Conservation (phyloP, 2,888 invertebrate species). For the Lepetodrilus schrolli region DNA sequence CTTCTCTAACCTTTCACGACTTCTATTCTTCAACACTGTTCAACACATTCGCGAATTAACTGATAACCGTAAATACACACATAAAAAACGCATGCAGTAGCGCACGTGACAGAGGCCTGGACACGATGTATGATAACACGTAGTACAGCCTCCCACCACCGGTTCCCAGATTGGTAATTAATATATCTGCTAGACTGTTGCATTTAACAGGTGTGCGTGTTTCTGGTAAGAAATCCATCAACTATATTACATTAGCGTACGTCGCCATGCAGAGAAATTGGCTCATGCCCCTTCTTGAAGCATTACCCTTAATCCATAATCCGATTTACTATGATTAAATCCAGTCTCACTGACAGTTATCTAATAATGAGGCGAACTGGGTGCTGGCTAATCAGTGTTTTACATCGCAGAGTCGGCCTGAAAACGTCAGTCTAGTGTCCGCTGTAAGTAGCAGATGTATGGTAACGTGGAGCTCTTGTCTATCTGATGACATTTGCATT, state of each 20-base stretch:
- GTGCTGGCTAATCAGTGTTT: background rate
- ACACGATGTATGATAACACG: background rate
- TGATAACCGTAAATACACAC: background rate
- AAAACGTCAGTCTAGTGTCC: background rate
- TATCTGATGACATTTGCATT: too few relatives aligned
- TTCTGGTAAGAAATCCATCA: constrained; percentile 21
- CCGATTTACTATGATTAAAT: constrained; percentile 21
- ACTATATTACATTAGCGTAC: background rate
- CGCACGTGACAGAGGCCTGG: too few relatives aligned
- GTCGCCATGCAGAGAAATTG: constrained; percentile 12
- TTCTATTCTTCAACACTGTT: background rate
- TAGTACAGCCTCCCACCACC: background rate
- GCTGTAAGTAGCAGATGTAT: background rate
- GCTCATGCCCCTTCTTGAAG: constrained; percentile 5
- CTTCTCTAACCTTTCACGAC: background rate
- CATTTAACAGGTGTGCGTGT: constrained; percentile 25
- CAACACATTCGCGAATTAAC: background rate
- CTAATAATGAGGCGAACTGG: background rate
- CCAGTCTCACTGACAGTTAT: constrained; percentile 13
- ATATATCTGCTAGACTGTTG: constrained; percentile 24
- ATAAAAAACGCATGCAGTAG: background rate
- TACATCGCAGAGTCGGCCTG: background rate
- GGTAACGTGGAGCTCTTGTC: too few relatives aligned
- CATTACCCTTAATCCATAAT: constrained; percentile 20
- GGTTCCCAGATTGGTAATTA: constrained; percentile 1